These are phyloP conservation scores for Oreochromis spilurus DNA, from an alignment of 2,113 vertebrate species.

Conservation along the genomic window DNA sequence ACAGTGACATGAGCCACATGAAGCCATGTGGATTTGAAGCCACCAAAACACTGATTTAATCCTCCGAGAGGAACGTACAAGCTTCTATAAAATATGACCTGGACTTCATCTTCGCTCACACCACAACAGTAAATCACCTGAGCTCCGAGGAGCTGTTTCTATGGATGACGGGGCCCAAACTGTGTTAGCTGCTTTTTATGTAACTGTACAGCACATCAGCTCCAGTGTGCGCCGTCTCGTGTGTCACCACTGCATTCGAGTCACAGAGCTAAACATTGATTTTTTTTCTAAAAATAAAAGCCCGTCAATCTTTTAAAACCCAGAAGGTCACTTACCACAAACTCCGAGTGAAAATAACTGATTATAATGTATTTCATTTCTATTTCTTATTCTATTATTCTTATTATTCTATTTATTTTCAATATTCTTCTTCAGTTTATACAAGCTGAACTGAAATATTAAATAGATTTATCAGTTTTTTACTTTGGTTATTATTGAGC, in stretches of 20 bases:
- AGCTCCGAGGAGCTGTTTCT: background rate
- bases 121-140: background rate
- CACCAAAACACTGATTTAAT: background rate
- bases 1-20: background rate
- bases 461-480: background rate
- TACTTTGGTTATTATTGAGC: background rate
- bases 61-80: background rate
- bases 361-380: background rate
- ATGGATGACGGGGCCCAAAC: background rate
- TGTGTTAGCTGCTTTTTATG: background rate
- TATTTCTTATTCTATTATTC: background rate
- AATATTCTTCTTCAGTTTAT: background rate
- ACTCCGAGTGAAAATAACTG: background rate
- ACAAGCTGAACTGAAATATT: background rate
- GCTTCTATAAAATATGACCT: background rate
- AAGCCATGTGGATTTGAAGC: background rate
- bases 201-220: background rate
- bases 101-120: background rate
- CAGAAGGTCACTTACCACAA: background rate
- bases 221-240: background rate
- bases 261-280: background rate
- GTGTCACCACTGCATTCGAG: background rate
- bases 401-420: background rate
- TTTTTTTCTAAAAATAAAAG: background rate
- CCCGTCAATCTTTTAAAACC: background rate